Conservation (phyloP, 1,140 invertebrate genomes). For the Geopemphigus sp. region DNA sequence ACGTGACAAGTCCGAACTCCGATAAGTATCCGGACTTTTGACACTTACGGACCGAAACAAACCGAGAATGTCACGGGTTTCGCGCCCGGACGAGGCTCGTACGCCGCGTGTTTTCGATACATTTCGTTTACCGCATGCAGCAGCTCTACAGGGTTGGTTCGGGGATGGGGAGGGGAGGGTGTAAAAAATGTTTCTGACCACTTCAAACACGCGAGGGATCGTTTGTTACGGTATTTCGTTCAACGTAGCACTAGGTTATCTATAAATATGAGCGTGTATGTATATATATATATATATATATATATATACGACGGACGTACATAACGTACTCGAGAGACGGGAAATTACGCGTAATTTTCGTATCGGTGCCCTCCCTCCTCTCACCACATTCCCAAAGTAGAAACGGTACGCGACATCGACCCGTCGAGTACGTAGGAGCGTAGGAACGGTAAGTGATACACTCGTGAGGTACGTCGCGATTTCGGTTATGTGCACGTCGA, state of each 20-base stretch:
- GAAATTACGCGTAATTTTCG: background rate
- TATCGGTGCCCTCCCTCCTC: conserved; percentile 9
- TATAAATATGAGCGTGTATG: no score
- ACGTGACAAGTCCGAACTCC: no score
- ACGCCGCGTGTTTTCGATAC: no score
- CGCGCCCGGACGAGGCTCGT: no score
- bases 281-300: background rate
- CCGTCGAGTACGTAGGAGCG: background rate
- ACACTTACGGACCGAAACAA: no score
- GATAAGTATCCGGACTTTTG: no score
- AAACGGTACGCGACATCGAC: background rate
- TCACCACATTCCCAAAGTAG: background rate
- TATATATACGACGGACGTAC: background rate
- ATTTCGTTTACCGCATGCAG: conserved; percentile 27
- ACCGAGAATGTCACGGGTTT: no score
- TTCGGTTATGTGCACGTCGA: no score
- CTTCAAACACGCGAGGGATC: background rate
- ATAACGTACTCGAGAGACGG: background rate
- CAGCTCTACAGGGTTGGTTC: background rate
- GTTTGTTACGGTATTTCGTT: conserved; percentile 1
- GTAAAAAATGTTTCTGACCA: conserved; percentile 1
- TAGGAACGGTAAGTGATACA: background rate
- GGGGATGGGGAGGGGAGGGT: background rate
- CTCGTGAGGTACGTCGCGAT: no score
- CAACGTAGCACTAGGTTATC: conserved; percentile 27